Evolutionary conservation across 1,140 invertebrate species (phyloP).

Genomic region (Laodelphax striatellus): DNA sequence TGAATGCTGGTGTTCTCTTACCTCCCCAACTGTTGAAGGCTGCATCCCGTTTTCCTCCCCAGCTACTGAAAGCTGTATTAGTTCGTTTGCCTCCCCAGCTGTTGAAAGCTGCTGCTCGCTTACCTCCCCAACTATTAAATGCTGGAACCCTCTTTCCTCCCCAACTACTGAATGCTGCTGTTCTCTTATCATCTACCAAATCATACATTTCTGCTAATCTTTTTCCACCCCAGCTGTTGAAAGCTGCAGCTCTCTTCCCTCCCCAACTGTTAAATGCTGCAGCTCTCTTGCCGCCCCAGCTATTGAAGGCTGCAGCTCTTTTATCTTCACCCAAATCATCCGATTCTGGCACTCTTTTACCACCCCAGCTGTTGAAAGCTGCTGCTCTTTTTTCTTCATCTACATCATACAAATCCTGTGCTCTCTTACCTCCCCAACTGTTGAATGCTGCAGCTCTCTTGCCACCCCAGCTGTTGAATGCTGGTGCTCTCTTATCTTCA

Average conservation of each 20-base stretch:
- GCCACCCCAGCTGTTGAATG: constrained; percentile 21
- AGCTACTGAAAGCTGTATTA: constrained; percentile 16
- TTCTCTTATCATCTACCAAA: constrained; percentile 1
- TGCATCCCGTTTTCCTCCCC: constrained; percentile 20
- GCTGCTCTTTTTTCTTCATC: constrained; percentile 8
- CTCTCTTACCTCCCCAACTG: constrained; percentile 15
- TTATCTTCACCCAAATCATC: too few species aligned
- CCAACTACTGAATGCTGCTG: constrained; percentile 24
- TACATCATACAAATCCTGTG: background rate
- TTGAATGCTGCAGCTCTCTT: constrained; percentile 21
- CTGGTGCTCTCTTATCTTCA: constrained; percentile 14
- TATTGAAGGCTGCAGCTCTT: constrained; percentile 2
- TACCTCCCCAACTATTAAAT: constrained; percentile 24
- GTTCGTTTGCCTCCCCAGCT: constrained; percentile 12
- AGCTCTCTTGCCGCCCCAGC: constrained; percentile 8
- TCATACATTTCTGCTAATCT: background rate
- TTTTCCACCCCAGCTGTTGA: constrained; percentile 20
- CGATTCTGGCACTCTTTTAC: constrained; percentile 4
- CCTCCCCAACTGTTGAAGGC: constrained; percentile 27
- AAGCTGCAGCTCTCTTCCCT: background rate
- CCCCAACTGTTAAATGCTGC: constrained; percentile 1
- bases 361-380: constrained; percentile 20
- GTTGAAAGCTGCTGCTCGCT: constrained; percentile 7
- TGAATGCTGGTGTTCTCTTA: constrained; percentile 20
- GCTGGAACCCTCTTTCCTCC: constrained; percentile 22